phyloP scores from a whole-genome alignment of 2,797 vertebrate genomes.

The Sebastes taczanowskii region DNA sequence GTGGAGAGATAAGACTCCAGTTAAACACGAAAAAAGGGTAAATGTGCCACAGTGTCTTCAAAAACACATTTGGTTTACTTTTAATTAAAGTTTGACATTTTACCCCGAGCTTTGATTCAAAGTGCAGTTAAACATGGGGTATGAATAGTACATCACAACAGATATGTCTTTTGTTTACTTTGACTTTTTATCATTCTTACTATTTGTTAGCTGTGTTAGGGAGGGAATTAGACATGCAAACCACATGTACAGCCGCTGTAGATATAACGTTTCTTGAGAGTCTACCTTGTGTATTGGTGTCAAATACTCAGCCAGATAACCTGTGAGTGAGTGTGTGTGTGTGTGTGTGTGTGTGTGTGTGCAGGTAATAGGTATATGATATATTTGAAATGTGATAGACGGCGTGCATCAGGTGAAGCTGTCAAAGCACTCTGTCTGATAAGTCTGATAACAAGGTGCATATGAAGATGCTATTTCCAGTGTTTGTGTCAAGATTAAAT shows the following conservation, averaged over 20 bases:
- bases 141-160: not conserved
- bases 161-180: not conserved
- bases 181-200: not conserved
- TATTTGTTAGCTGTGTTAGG: not conserved
- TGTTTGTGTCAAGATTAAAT: conserved; percentile 8
- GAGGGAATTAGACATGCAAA: not conserved
- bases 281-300: not conserved
- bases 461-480: not conserved
- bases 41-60: not conserved
- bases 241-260: not conserved
- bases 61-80: not conserved
- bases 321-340: not conserved
- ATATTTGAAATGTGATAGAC: conserved; percentile 7
- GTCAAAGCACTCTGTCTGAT: not conserved
- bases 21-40: not conserved
- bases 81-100: conserved; percentile 1
- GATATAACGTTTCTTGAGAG: not conserved
- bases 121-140: not conserved
- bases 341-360: not conserved
- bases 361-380: not conserved
- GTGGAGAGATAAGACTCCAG: not conserved
- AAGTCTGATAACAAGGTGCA: conserved; percentile 20
- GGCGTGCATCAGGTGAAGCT: not conserved
- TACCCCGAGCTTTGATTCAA: not conserved
- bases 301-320: not conserved